Percentiles rank a stretch among this genome's conserved stretches.
phyloP scores from a whole-genome alignment of 53 echinoderm and acorn worm species.

The Paelopatides confundens region DNA sequence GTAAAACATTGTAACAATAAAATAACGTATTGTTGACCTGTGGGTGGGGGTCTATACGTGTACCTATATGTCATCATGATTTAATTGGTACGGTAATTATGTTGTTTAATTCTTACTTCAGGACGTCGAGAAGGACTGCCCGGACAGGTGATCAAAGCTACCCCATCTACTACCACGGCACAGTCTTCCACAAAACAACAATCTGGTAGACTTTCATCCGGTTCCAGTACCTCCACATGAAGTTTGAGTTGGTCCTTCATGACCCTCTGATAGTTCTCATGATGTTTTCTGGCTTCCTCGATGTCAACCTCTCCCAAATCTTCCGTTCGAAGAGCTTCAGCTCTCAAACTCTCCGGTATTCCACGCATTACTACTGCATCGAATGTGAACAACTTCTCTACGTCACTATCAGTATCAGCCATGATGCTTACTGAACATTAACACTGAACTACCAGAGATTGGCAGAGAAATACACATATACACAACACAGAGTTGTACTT shows the following conservation, averaged over 20 bases:
- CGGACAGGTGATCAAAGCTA: slow-evolving; percentile 78
- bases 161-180: slow-evolving; percentile 82
- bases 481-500: too few relatives aligned
- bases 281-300: slow-evolving; percentile 68
- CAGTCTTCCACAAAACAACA: slow-evolving; percentile 93
- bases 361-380: slow-evolving; percentile 53
- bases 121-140: slow-evolving; percentile 56
- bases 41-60: too few relatives aligned
- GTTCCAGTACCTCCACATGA: slow-evolving; percentile 68
- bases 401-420: background rate
- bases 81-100: too few relatives aligned
- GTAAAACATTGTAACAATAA: too few relatives aligned
- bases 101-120: slow-evolving; percentile 67
- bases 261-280: slow-evolving; percentile 46
- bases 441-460: too few relatives aligned
- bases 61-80: too few relatives aligned
- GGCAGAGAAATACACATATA: too few relatives aligned
- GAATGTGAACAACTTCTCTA: slow-evolving; percentile 31
- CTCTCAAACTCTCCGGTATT: slow-evolving; percentile 69
- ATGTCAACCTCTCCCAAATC: slow-evolving; percentile 72
- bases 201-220: slow-evolving; percentile 79
- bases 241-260: slow-evolving; percentile 46
- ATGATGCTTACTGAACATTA: too few relatives aligned
- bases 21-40: too few relatives aligned
- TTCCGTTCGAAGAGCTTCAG: slow-evolving; percentile 72